Evolutionary conservation across 2,113 vertebrate genomes (phyloP).

Genomic region (Mesitornis unicolor): DNA sequence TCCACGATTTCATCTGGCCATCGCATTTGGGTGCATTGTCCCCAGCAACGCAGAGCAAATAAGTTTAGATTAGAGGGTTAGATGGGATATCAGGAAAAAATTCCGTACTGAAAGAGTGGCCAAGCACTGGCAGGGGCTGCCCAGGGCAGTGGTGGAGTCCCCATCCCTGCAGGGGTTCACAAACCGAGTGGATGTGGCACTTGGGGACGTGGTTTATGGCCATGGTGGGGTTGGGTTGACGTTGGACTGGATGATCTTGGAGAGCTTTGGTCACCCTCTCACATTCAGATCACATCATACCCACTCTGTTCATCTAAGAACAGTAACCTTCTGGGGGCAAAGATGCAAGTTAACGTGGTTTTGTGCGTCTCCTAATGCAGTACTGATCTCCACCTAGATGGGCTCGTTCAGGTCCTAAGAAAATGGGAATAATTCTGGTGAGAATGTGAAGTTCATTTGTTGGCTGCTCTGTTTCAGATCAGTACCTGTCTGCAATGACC

Average conservation of each 20-base stretch:
- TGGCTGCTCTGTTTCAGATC: not conserved
- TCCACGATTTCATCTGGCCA: not conserved
- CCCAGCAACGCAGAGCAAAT: too few species aligned
- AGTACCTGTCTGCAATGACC: not conserved
- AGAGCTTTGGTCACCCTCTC: not conserved
- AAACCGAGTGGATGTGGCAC: too few species aligned
- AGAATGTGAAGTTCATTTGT: not conserved
- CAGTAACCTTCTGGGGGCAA: not conserved
- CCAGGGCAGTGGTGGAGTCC: too few species aligned
- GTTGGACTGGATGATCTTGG: too few species aligned
- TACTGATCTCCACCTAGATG: not conserved
- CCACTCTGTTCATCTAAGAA: not conserved
- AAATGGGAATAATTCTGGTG: not conserved
- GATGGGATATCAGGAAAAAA: too few species aligned
- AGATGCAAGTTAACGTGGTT: not conserved
- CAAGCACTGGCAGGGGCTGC: too few species aligned
- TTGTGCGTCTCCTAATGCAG: not conserved
- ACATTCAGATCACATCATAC: not conserved
- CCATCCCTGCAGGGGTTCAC: too few species aligned
- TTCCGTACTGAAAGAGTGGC: too few species aligned
- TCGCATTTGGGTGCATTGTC: not conserved
- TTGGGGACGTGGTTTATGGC: too few species aligned
- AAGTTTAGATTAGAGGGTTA: too few species aligned
- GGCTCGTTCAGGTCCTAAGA: not conserved
- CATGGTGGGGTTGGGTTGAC: too few species aligned